Base-by-base conservation (phyloP, 2,113 vertebrate genomes). In the Tylochromis polylepis region DNA sequence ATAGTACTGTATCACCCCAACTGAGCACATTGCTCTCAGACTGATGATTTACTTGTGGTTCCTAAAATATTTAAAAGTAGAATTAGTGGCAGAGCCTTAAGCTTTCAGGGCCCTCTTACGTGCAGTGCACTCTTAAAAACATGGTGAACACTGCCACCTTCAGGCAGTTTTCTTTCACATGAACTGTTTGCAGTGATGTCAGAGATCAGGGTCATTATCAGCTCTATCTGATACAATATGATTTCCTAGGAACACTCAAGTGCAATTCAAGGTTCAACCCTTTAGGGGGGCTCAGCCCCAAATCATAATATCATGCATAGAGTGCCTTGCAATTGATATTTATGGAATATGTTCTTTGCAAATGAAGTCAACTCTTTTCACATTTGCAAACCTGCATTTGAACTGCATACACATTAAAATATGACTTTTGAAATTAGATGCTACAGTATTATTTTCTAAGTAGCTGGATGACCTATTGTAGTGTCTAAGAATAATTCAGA, bases 141-240 rank as follows among this genome's bases (percentile, higher is more conserved):
- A 77, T 20, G 43, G 70, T 31, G 24, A 77, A 51, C 24, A 20
- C 43, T 31, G 70, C 70, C 70, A 20, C 43, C 70, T 77, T 77
- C 70, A 77, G 70, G 18, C 1, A 0, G 10, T 20, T 75, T 75
- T 70, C 60, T 38, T 65, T 65, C 34, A 38, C 60, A 65, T 38
- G 60, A 36, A 65, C 60, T 65, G 60, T 65, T 72, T 49, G 24
- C 24, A 51, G 70, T 51, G 43, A 75, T 75, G 70, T 51, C 24
- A 51, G 70, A 31, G 43, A 29, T 75, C 43, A 49, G 9, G 41
- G 24, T 75, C 41, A 49, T 49, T 18, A 27, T 75, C 15, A 49
- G 9, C 24, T 75, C 31, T 65, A 0, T 38, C 6, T 65, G 11
- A 65, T 65, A 62, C 31, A 62, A 62, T 62, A 62, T 62, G 36